Conservation (phyloP, 2,888 invertebrate species). For the Cryptus viduatorius region DNA sequence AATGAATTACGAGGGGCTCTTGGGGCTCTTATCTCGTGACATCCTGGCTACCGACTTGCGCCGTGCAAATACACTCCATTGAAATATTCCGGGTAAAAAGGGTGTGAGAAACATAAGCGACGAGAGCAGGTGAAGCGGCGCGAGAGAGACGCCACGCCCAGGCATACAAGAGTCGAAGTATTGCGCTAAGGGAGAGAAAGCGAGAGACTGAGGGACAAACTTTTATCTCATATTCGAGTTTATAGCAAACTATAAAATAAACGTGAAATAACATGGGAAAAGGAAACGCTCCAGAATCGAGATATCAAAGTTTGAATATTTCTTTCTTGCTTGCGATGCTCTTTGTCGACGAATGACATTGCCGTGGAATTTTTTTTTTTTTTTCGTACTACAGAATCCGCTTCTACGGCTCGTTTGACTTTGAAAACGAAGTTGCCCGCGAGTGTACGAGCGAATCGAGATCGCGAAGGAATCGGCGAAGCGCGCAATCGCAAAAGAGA, state of each 20-base stretch:
- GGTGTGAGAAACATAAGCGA: slow-evolving; percentile 65
- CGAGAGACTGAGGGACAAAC: slow-evolving; percentile 8
- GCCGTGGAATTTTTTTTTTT: slow-evolving; percentile 24
- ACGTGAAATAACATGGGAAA: slow-evolving; percentile 23
- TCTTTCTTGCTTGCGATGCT: slow-evolving; percentile 7
- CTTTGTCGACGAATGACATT: slow-evolving; percentile 21
- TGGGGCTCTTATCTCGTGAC: slow-evolving; percentile 74
- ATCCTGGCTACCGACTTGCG: slow-evolving; percentile 80
- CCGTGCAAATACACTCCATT: slow-evolving; percentile 68
- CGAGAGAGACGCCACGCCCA: slow-evolving; percentile 37
- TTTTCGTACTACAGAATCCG: slow-evolving; percentile 14
- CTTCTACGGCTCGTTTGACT: slow-evolving; percentile 59
- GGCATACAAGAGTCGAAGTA: not conserved
- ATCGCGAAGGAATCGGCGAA: slow-evolving; percentile 41
- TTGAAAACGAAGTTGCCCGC: slow-evolving; percentile 16
- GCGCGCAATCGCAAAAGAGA: slow-evolving; percentile 36
- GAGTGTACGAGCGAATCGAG: slow-evolving; percentile 48
- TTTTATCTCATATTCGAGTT: slow-evolving; percentile 31
- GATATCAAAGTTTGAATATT: slow-evolving; percentile 17
- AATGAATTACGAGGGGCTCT: slow-evolving; percentile 76
- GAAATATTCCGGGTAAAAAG: slow-evolving; percentile 63
- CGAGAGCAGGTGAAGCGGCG: slow-evolving; percentile 58
- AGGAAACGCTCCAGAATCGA: not conserved
- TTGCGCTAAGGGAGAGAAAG: not conserved
- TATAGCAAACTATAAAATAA: slow-evolving; percentile 22